A percentile compares a stretch with the other conserved stretches of the same genome.
Evolutionary conservation across 1,140 invertebrate genomes (phyloP).

Genomic region (Planococcus citri): DNA sequence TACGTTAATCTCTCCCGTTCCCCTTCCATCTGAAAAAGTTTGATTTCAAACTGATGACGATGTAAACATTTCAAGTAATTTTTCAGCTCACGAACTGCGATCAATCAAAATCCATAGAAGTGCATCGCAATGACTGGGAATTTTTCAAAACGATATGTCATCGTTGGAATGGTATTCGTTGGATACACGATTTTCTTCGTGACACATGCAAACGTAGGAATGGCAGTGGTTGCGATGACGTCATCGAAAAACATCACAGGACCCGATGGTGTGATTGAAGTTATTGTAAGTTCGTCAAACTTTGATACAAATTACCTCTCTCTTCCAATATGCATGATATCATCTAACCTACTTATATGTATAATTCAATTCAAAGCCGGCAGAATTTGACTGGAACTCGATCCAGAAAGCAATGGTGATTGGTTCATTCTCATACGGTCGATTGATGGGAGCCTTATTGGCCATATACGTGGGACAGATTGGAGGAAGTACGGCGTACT

Average conservation of each 20-base stretch:
- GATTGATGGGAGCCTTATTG: not conserved
- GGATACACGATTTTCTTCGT: not conserved
- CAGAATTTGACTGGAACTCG: not conserved
- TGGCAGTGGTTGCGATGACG: not conserved
- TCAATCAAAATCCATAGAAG: no score
- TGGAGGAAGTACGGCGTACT: not conserved
- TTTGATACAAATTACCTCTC: no score
- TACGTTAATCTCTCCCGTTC: no score
- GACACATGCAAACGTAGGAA: not conserved
- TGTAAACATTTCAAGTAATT: no score
- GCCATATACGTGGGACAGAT: not conserved
- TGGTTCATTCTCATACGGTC: not conserved
- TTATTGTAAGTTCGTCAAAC: not conserved
- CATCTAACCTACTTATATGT: no score
- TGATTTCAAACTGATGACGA: no score
- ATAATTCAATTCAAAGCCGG: not conserved
- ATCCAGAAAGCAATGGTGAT: not conserved
- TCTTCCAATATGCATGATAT: no score
- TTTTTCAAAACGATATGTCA: not conserved
- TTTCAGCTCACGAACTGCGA: no score
- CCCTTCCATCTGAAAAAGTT: no score
- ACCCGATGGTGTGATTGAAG: not conserved
- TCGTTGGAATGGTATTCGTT: not conserved
- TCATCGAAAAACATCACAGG: not conserved
- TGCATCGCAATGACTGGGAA: no score